Evolutionary conservation across 2,113 vertebrate genomes (phyloP), one percentile per base, ranked within the genome.

Genomic region (Halichoerus grypus): DNA sequence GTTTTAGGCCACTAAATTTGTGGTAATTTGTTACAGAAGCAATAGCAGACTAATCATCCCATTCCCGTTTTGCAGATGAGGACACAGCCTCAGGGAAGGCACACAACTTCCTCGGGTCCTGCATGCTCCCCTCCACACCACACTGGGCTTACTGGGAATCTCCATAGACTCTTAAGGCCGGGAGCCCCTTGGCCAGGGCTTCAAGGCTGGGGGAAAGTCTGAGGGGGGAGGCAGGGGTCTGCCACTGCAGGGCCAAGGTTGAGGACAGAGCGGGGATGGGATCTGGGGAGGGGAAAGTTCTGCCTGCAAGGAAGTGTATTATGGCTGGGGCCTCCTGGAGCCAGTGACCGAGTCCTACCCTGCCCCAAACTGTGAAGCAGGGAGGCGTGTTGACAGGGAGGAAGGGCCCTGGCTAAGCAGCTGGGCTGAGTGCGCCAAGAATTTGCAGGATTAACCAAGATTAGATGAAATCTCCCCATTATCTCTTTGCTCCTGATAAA

Each of bases 401-500:
- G 39, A 55, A 90, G 69, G 36, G 81, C 4, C 28, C 67, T 79
- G 59, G 36, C 46, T 39, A 6, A 4, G 53, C 18, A 36, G 53
- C 33, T 31, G 69, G 79, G 86, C 7, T 63, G 5, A 5, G 55
- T 2, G 24, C 24, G 55, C 72, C 12, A 5, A 22, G 19, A 28
- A 21, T 88, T 55, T 65, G 33, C 80, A 88, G 63, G 51, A 81
- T 88, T 95, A 84, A 92, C 18, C 11, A 31, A 46, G 63, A 95
- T 92, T 67, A 88, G 28, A 46, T 31, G 14, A 94, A 85, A 96
- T 91, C 53, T 57, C 49, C 36, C 42, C 67, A 69, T n/a, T 59
- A 31, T 65, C 85, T 88, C 82, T 93, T 53, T 85, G 86, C 96
- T 96, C 92, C 57, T 65, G 33, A 55, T 42, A 85, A 76, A 88